A percentile compares a stretch with the other conserved stretches of the same genome.
These are phyloP conservation scores for Seriola rivoliana DNA, from an alignment of 2,113 vertebrate species.

Conservation along the genomic window DNA sequence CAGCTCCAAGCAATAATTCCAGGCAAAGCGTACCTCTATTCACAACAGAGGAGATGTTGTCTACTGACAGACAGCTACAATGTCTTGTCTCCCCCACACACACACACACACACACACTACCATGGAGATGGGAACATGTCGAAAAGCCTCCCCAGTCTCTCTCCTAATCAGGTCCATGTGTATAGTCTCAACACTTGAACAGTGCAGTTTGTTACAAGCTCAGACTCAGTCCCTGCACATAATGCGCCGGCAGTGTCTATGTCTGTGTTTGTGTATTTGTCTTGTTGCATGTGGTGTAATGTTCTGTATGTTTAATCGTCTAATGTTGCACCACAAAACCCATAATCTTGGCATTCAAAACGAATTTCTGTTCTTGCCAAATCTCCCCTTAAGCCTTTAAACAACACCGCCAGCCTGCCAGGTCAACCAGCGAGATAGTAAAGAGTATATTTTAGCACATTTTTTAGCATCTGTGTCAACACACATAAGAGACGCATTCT, in stretches of 20 bases:
- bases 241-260: constrained; percentile 27
- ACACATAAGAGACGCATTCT: constrained; percentile 33
- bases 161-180: constrained; percentile 84
- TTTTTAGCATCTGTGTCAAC: constrained; percentile 41
- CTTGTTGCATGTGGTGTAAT: constrained; percentile 54
- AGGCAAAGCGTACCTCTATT: constrained; percentile 46
- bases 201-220: constrained; percentile 62
- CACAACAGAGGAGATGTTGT: constrained; percentile 56
- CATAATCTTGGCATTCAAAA: constrained; percentile 70
- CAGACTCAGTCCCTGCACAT: constrained; percentile 27
- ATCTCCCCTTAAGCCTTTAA: constrained; percentile 68
- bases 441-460: constrained; percentile 47
- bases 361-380: constrained; percentile 63
- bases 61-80: constrained; percentile 41
- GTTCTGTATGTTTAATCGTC: constrained; percentile 65
- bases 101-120: constrained; percentile 52
- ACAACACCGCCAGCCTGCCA: constrained; percentile 51
- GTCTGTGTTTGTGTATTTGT: constrained; percentile 55
- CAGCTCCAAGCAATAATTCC: constrained; percentile 67
- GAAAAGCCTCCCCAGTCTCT: constrained; percentile 65
- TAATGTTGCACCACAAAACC: constrained; percentile 65
- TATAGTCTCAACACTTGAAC: constrained; percentile 49
- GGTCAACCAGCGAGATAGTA: constrained; percentile 36
- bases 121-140: constrained; percentile 77
- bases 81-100: constrained; percentile 32